Conservation (phyloP, 2,113 vertebrate genomes). For the Chlamydotis undulata region DNA sequence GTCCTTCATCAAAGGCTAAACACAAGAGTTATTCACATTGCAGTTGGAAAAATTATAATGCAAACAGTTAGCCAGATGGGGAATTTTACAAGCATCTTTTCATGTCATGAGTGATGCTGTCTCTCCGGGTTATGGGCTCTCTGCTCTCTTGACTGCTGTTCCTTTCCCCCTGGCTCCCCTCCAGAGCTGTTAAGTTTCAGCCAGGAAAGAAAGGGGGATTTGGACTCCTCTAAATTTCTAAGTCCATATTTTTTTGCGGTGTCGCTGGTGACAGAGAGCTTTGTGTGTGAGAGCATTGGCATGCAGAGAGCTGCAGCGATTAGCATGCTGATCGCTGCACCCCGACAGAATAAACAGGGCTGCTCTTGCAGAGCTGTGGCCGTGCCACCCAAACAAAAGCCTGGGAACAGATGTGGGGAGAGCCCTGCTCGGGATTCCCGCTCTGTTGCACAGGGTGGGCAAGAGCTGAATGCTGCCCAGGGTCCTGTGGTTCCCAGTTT, state of each 20-base stretch:
- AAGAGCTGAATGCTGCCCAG: background rate
- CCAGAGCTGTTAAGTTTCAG: constrained; percentile 63
- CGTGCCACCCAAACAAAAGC: background rate
- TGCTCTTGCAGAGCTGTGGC: background rate
- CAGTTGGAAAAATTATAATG: constrained; percentile 41
- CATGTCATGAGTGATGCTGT: constrained; percentile 30
- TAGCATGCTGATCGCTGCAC: background rate
- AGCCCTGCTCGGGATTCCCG: background rate
- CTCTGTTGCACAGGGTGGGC: background rate
- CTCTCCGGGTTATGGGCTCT: background rate
- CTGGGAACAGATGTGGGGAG: background rate
- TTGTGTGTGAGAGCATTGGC: background rate
- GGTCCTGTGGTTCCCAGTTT: background rate
- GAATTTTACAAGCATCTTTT: constrained; percentile 54
- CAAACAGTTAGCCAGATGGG: constrained; percentile 50
- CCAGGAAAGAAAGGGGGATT: constrained; percentile 44
- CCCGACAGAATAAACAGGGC: background rate
- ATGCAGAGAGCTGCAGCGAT: background rate
- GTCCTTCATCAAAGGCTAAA: constrained; percentile 35
- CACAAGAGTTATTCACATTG: constrained; percentile 29
- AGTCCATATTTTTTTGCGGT: constrained; percentile 24
- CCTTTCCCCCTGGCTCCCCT: constrained; percentile 44
- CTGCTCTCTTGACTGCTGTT: constrained; percentile 37
- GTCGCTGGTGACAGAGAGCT: constrained; percentile 20
- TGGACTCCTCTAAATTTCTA: constrained; percentile 44